A percentile compares a stretch with the other conserved stretches of the same genome.
phyloP scores from a whole-genome alignment of 2,113 vertebrate genomes.

The Leptosomus discolor region DNA sequence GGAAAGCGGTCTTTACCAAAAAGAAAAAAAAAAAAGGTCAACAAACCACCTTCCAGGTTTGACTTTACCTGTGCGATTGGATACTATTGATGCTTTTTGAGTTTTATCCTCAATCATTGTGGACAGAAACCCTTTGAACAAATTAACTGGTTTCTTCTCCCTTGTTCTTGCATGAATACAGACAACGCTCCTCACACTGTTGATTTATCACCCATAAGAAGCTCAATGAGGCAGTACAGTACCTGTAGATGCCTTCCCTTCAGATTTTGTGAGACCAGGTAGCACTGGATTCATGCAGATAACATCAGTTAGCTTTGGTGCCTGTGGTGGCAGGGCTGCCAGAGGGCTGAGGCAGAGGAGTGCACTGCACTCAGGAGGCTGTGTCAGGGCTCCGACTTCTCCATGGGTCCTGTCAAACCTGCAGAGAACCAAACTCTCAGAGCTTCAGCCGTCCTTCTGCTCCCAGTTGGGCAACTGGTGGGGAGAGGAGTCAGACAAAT shows the following conservation, averaged over 20 bases:
- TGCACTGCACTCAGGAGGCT: background rate
- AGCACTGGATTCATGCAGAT: background rate
- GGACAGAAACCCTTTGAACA: background rate
- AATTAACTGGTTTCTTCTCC: background rate
- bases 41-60: background rate
- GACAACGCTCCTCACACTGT: background rate
- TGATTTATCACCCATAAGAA: background rate
- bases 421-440: background rate
- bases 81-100: background rate
- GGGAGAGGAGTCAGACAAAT: background rate
- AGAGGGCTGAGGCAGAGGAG: background rate
- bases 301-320: background rate
- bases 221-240: too few species aligned
- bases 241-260: background rate
- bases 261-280: background rate
- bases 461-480: accelerated
- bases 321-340: background rate
- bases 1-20: background rate
- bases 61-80: background rate
- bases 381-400: background rate
- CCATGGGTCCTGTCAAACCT: background rate
- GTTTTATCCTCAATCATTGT: background rate
- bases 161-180: background rate
- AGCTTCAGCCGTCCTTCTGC: background rate
- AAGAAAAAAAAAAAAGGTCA: too few species aligned